Evolutionary conservation across 2,797 vertebrate species (phyloP), one percentile per base, ranked within the genome.

Genomic region (Florisuga fusca): DNA sequence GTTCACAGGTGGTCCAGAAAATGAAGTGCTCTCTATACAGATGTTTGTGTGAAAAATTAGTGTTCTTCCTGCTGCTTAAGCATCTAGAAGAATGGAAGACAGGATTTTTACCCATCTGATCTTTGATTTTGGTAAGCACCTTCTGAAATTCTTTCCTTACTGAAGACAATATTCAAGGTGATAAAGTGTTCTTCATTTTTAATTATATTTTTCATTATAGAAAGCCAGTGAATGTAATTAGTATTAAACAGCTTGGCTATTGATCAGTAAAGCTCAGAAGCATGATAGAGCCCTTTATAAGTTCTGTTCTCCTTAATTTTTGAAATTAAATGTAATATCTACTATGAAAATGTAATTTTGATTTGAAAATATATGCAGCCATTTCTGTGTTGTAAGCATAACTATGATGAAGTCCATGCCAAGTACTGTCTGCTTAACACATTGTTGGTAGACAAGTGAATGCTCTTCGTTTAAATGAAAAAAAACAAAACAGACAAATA

Each of bases 11-110:
- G 83, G 81, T 78, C 62, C 76, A 85, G 76, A 87, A 91, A 69
- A 78, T 87, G 27, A 87, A 91, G 68, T 72, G 46, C 75, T 55
- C 43, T 84, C n/a, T 62, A 6, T 76, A 74, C 26, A 48, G 34
- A 62, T 54, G 67, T 87, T 71, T 71, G 61, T 87, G 34, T 89
- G 88, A 94, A 89, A 95, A 89, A 87, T 82, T 63, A 25, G 38
- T 27, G 19, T 74, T 84, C 58, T 87, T 92, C 46, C 27, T 85
- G 78, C 61, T 83, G 36, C 86, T 64, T 87, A 87, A 92, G 61
- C 69, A 48, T 74, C 34, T 67, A 74, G 71, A 94, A 92, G 86
- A 95, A 79, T 77, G 53, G 77, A 84, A 84, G 69, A 33, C 48
- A 26, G 6, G 10, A 2, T 57, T 50, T 57, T 72, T 72, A 57